Evolutionary conservation across 1,140 invertebrate genomes (phyloP), one percentile per base, ranked within the genome.

Genomic region (Caenorhabditis remanei): DNA sequence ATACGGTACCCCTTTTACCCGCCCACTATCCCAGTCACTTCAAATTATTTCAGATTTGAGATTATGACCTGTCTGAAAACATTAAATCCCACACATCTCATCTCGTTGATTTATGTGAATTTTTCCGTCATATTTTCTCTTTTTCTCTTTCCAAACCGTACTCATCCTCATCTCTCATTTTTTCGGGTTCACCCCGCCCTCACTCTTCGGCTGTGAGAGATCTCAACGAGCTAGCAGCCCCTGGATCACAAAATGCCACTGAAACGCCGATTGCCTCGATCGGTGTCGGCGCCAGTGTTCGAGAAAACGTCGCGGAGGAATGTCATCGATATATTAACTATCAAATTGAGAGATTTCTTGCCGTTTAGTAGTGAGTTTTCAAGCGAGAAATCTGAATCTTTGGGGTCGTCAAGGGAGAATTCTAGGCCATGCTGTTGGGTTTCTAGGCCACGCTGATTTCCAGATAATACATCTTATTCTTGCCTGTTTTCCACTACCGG

Each of bases 231-330:
- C 2, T 2, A 32, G 32, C 32, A 32, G 32, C 32, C 32, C 16
- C 56, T 58, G 14, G 4, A 58, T 32, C 4, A 4, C n/a, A 63
- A 53, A 79, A 85, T 65, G 63, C 61, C 86, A 40, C 87, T 85
- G 43, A 79, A 63, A 40, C 85, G 67, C 16, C 85, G 85, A 24
- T 43, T 85, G n/a, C 85, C 85, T 6, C 85, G 85, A 16, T 85
- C 85, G 6, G 48, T 85, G 16, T 85, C 85, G n/a, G 85, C 85
- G 50, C 85, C 85, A 21, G 85, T 67, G 21, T 85, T 85, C 58
- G 63, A 85, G 14, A 85, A 85, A 41, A 75, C 46, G 24, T 85
- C 85, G 8, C n/a, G 85, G 19, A 56, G 82, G 55, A 56, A 84
- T 58, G 53, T 84, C 6, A 85, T 58, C 32, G 40, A 58, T 58